Evolutionary conservation across 2,888 invertebrate genomes (phyloP), one percentile per base, ranked within the genome.

Genomic region (Uropetala carovei): DNA sequence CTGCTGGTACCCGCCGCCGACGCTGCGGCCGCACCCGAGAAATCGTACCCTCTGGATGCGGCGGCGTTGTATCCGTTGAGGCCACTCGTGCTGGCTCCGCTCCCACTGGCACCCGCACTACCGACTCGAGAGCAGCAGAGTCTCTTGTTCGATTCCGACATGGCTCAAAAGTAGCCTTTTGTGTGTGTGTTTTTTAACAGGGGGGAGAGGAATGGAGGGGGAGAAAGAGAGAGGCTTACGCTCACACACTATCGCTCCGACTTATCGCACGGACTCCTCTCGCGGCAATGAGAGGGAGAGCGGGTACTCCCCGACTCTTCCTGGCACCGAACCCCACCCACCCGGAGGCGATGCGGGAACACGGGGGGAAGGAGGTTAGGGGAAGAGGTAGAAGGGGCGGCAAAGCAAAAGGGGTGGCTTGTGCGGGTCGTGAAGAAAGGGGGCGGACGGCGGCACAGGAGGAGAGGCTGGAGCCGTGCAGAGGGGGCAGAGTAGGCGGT

Each of bases 41-140:
- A 92, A 30, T 92, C 92, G 92, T 92, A 92, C 43, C 92, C 92
- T 84, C 92, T 92, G 91, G 93, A 92, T 91, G 92, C 92, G 75
- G 93, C 92, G 43, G 92, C 92, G 85, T 22, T 64, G 64, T 75
- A 64, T 64, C 59, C 85, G 57, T 81, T 83, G 82, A 58, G 64
- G 57, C 91, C 93, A n/a, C 91, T 92, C 57, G 85, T 92, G 84
- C 92, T 68, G 93, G 92, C 92, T 59, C 75, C 92, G 75, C 91
- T 92, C 27, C 68, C 83, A 18, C 59, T 82, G 64, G 84, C 86
- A 18, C 60, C 84, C 64, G 94, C 93, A 83, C 93, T 93, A 94
- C 94, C 94, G 94, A 94, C 95, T 93, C 95, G 95, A 94, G 95
- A 95, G 94, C 95, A 95, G 94, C 95, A 95, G 94, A 95, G 94